phyloP scores from a whole-genome alignment of 2,113 vertebrate genomes.

The Zosterops lateralis region DNA sequence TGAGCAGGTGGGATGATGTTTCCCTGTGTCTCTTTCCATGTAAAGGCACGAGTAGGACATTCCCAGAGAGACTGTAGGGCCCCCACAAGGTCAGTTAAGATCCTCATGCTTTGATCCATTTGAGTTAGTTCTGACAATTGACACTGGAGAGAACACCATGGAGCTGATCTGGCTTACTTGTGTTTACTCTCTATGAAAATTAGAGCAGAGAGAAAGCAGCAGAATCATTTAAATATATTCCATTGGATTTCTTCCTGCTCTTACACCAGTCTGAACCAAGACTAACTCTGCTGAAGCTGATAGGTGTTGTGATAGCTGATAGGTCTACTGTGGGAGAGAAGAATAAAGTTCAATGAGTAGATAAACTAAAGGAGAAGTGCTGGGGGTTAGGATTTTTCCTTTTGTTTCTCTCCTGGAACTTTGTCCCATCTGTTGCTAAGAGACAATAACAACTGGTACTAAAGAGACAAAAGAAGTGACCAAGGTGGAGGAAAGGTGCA shows the following conservation, averaged over 20 bases:
- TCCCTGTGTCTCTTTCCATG: not conserved
- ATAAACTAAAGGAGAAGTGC: not conserved
- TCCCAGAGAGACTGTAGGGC: not conserved
- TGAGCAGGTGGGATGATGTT: not conserved
- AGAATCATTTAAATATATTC: not conserved
- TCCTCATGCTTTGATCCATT: not conserved
- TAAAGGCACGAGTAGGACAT: not conserved
- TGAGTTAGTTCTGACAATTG: not conserved
- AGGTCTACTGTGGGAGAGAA: not conserved
- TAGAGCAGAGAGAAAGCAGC: not conserved
- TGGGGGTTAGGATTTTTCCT: not conserved
- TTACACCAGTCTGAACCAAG: not conserved
- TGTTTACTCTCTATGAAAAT: not conserved
- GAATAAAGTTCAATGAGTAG: not conserved
- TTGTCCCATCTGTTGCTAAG: not conserved
- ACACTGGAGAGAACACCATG: not conserved
- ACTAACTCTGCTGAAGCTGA: not conserved
- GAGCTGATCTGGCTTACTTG: not conserved
- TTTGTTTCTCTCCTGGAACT: not conserved
- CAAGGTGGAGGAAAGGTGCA: not conserved
- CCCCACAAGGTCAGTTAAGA: not conserved
- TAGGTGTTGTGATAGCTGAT: not conserved
- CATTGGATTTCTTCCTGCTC: not conserved
- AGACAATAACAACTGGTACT: not conserved
- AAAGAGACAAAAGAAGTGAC: not conserved